Conservation (phyloP, 2,113 vertebrate genomes). For the Centropus bengalensis region DNA sequence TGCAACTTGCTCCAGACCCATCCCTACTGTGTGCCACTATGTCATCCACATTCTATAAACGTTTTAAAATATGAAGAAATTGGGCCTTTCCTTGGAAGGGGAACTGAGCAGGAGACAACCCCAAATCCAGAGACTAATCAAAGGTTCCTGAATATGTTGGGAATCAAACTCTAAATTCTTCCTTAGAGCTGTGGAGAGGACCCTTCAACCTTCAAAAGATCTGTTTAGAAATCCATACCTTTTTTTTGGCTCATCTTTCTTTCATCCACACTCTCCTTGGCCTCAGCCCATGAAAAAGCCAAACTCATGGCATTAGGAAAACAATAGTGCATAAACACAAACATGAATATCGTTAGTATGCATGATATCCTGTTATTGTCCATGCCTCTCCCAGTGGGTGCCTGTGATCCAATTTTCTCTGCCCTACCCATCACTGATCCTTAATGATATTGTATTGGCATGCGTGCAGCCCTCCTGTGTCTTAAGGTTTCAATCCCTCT, state of each 20-base stretch:
- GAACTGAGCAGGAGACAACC: background rate
- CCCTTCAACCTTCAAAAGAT: background rate
- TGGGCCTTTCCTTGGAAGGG: background rate
- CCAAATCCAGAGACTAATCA: background rate
- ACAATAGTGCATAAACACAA: background rate
- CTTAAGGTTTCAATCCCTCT: background rate
- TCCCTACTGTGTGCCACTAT: background rate
- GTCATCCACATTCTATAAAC: background rate
- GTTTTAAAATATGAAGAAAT: background rate
- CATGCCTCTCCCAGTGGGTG: background rate
- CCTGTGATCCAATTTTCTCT: background rate
- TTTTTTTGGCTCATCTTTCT: background rate
- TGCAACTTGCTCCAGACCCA: background rate
- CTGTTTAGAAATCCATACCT: background rate
- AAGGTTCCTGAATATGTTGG: background rate
- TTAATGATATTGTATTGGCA: no score
- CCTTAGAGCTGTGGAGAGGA: background rate
- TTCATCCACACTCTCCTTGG: no score
- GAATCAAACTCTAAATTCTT: background rate
- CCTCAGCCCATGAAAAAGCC: background rate
- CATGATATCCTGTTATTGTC: background rate
- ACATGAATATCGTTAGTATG: background rate
- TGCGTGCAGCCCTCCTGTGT: fast-evolving
- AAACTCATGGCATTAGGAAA: background rate
- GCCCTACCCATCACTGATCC: fast-evolving